A percentile compares a stretch with the other conserved stretches of the same genome.
Evolutionary conservation across 2,797 vertebrate genomes (phyloP).

Genomic region (Rhadinocentrus ornatus): DNA sequence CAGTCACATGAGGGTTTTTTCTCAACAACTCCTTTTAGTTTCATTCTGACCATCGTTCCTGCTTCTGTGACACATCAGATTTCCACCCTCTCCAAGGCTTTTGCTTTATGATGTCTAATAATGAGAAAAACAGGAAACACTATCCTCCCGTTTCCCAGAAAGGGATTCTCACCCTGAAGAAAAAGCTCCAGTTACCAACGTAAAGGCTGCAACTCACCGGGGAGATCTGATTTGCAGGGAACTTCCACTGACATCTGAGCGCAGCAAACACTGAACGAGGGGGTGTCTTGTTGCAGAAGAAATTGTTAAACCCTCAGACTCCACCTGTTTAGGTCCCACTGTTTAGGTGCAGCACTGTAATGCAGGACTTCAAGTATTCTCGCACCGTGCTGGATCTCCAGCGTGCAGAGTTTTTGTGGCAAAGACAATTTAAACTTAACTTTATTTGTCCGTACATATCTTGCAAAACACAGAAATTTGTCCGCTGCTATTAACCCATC

Average conservation of each 20-base stretch:
- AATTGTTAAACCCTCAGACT: conserved; percentile 23
- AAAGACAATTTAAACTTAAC: too few species aligned
- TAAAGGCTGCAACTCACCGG: conserved; percentile 19
- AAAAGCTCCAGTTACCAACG: conserved; percentile 45
- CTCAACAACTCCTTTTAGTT: conserved; percentile 32
- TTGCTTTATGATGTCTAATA: conserved; percentile 18
- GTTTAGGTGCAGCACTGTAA: background rate
- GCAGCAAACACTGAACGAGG: conserved; percentile 43
- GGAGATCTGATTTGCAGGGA: conserved; percentile 48
- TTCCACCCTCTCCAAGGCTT: background rate
- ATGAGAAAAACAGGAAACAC: conserved; percentile 35
- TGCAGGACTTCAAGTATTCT: too few species aligned
- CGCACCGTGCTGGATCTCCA: too few species aligned
- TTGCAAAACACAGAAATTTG: too few species aligned
- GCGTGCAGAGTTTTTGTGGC: too few species aligned
- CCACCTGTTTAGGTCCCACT: conserved; percentile 30
- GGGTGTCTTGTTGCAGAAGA: conserved; percentile 50
- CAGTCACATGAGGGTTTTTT: conserved; percentile 34
- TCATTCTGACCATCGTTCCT: conserved; percentile 15
- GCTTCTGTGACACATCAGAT: conserved; percentile 11
- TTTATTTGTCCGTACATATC: too few species aligned
- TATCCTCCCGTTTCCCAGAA: conserved; percentile 39
- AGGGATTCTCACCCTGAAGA: conserved; percentile 20
- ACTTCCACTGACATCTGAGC: conserved; percentile 73
- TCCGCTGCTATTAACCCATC: too few species aligned